phyloP scores from a whole-genome alignment of 2,113 vertebrate species.

The Tringa solitaria region DNA sequence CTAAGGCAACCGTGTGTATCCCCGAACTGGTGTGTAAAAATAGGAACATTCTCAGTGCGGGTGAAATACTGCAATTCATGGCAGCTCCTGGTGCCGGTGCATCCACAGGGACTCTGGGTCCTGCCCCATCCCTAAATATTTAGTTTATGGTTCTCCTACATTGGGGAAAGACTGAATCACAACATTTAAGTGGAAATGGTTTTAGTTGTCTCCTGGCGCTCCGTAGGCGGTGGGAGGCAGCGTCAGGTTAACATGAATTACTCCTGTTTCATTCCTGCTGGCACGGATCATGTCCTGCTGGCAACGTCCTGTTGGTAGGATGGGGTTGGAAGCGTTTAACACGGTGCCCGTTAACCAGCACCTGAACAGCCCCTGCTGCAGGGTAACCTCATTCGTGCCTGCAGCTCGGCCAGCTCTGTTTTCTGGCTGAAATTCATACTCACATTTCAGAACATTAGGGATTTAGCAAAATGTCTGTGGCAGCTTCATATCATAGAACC shows the following conservation, averaged over 20 bases:
- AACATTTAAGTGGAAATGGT: not conserved
- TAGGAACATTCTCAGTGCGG: not conserved
- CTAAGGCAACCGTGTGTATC: slow-evolving; percentile 23
- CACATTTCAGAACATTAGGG: not conserved
- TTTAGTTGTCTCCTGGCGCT: not conserved
- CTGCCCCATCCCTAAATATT: not conserved
- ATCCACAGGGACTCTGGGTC: not conserved
- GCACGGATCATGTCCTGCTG: not conserved
- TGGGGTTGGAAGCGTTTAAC: not conserved
- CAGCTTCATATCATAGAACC: not conserved
- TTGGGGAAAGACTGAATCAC: not conserved
- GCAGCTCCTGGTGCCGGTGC: not conserved
- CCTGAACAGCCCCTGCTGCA: too few species aligned
- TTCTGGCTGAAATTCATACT: not conserved
- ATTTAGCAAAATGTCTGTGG: not conserved
- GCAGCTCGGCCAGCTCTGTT: not conserved
- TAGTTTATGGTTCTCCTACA: not conserved
- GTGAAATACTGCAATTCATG: not conserved
- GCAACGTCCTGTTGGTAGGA: not conserved
- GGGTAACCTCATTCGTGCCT: not conserved
- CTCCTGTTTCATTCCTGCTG: not conserved
- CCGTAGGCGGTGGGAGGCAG: not conserved
- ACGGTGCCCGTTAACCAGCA: not conserved
- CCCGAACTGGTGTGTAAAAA: not conserved
- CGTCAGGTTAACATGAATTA: not conserved